Conservation (phyloP, 2,797 vertebrate genomes). For the Tokudaia muenninki region DNA sequence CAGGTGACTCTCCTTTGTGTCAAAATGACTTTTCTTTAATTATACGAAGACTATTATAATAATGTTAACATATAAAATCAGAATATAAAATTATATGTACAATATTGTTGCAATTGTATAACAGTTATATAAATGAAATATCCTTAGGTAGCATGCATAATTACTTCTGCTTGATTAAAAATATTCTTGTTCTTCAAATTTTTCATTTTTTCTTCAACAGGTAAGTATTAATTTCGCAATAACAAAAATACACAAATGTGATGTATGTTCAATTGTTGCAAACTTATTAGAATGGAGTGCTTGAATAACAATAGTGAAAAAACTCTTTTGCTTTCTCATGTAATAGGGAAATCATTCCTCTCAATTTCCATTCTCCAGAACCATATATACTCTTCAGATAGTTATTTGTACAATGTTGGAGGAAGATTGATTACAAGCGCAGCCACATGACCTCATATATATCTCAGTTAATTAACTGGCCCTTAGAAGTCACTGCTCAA, state of each 20-base stretch:
- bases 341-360: slow-evolving; percentile 67
- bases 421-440: slow-evolving; percentile 34
- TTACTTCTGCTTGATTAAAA: slow-evolving; percentile 44
- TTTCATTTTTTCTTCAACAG: slow-evolving; percentile 63
- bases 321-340: slow-evolving; percentile 59
- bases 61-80: slow-evolving; percentile 58
- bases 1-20: neutral
- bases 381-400: slow-evolving; percentile 25
- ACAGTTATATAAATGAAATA: slow-evolving; percentile 59
- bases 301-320: slow-evolving; percentile 66
- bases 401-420: neutral
- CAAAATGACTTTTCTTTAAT: slow-evolving; percentile 15
- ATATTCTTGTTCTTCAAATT: slow-evolving; percentile 37
- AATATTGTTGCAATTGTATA: slow-evolving; percentile 34
- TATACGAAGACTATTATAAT: neutral
- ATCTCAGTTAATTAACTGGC: slow-evolving; percentile 63
- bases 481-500: slow-evolving; percentile 64
- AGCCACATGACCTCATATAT: slow-evolving; percentile 8
- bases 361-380: slow-evolving; percentile 63
- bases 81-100: slow-evolving; percentile 22
- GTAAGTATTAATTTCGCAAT: slow-evolving; percentile 56
- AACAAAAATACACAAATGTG: slow-evolving; percentile 60
- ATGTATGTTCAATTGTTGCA: slow-evolving; percentile 64
- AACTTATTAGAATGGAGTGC: slow-evolving; percentile 69
- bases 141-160: neutral